Evolutionary conservation across 2,113 vertebrate genomes (phyloP).

Genomic region (Suricata suricatta): DNA sequence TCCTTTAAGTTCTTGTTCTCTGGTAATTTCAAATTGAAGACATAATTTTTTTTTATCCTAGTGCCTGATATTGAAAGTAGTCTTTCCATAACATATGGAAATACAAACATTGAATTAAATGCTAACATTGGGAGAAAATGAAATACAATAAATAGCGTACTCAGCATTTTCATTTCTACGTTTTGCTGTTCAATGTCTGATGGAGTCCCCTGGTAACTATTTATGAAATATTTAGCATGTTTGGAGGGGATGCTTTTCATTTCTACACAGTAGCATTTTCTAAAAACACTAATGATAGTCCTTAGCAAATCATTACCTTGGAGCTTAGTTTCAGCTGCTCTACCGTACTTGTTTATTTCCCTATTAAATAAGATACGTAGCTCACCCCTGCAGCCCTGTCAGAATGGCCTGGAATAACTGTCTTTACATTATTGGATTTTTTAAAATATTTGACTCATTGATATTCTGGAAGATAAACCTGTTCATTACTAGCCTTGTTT

Average conservation of each 20-base stretch:
- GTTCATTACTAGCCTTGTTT: slow-evolving; percentile 70
- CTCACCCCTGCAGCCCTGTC: not conserved
- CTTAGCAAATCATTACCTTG: slow-evolving; percentile 39
- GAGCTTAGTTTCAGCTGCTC: not conserved
- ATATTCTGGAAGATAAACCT: slow-evolving; percentile 70
- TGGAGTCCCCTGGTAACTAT: slow-evolving; percentile 11
- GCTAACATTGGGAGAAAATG: slow-evolving; percentile 47
- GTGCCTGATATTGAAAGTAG: not conserved
- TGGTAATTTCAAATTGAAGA: slow-evolving; percentile 42
- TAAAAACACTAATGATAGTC: not conserved
- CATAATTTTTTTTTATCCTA: not conserved
- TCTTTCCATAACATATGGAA: slow-evolving; percentile 55
- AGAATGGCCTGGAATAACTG: slow-evolving; percentile 26
- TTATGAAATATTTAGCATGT: slow-evolving; percentile 62
- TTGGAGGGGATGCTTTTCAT: slow-evolving; percentile 41
- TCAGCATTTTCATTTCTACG: slow-evolving; percentile 50
- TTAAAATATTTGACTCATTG: slow-evolving; percentile 46
- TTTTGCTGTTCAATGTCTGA: slow-evolving; percentile 31
- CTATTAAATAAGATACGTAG: slow-evolving; percentile 40
- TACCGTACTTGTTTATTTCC: not conserved
- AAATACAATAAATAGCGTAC: slow-evolving; percentile 50
- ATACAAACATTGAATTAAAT: slow-evolving; percentile 42
- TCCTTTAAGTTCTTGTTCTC: not conserved
- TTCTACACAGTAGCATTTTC: not conserved
- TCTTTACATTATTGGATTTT: slow-evolving; percentile 53